Evolutionary conservation across 1,140 invertebrate genomes (phyloP), one percentile per base, ranked within the genome.

Genomic region (Mycetomoellerius zeteki): DNA sequence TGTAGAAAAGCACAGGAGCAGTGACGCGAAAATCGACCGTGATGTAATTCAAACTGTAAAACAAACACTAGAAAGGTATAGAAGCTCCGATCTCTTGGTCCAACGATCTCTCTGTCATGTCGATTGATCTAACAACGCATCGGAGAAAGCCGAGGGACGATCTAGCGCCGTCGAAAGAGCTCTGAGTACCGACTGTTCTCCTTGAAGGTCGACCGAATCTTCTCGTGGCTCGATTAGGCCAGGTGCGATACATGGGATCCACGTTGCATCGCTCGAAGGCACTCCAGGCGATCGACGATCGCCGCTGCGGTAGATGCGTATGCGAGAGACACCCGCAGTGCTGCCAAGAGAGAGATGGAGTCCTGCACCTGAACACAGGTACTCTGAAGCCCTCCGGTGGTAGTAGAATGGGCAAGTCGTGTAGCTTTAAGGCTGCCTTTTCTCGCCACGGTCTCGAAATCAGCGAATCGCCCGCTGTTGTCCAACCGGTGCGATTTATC

Each of bases 181-280:
- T 92, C 14, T 91, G 91, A 56, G 78, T 90, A 8, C 86, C 91
- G 10, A 88, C 80, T 21, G 77, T 90, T 12, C 78, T 91, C 16
- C 65, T 92, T 71, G 52, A 77, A 7, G 85, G 86, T 71, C 75
- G 78, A 12, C n/a, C 62, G 12, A 85, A 72, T 33, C 86, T 91
- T 43, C 87, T 89, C 5, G 62, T 12, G 3, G 84, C 50, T 21
- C 88, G 87, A 62, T 92, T 93, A 16, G 94, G 94, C 94, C 94
- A 94, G 14, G 94, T 95, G 24, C 93, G 86, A 76, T 94, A 95
- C 72, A 93, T 88, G 30, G 91, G 86, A 37, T 93, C 88, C 86
- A 90, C 88, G n/a, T 43, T 88, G 88, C 89, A 93, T 43, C 90
- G 90, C 85, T 93, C 93, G 30, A 92, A 87, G 81, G 90, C 86